Conservation (phyloP, 2,797 vertebrate genomes). For the Crocodylus rhombifer region DNA sequence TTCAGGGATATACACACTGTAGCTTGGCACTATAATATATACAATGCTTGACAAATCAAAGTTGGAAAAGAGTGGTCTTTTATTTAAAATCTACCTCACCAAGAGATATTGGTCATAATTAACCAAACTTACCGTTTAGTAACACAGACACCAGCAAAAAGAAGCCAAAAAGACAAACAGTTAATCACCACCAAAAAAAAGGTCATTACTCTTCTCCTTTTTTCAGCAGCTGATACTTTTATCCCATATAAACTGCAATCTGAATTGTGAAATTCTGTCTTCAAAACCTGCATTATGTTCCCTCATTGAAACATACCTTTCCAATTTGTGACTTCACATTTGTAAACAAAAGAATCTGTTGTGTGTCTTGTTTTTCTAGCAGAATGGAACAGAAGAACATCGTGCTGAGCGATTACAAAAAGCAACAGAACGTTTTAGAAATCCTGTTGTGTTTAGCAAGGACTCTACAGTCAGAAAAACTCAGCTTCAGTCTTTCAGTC, state of each 20-base stretch:
- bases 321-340: constrained; percentile 34
- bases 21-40: constrained; percentile 41
- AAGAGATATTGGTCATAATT: neutral
- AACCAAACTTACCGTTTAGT: constrained; percentile 37
- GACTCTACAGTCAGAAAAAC: constrained; percentile 96
- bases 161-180: constrained; percentile 33
- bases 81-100: constrained; percentile 23
- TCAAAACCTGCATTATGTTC: constrained; percentile 46
- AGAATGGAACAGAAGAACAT: constrained; percentile 93
- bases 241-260: constrained; percentile 3
- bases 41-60: constrained; percentile 37
- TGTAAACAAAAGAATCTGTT: constrained; percentile 68
- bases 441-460: constrained; percentile 95
- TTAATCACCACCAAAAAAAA: neutral
- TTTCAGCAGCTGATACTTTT: neutral
- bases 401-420: constrained; percentile 90
- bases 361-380: constrained; percentile 72
- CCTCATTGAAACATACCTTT: constrained; percentile 60
- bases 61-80: constrained; percentile 49
- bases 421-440: constrained; percentile 91
- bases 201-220: constrained; percentile 33
- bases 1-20: constrained; percentile 24
- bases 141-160: constrained; percentile 43
- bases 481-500: constrained; percentile 98
- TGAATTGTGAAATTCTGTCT: constrained; percentile 16